Conservation (phyloP, 2,113 vertebrate genomes). For the Ophthalmolycus amberensis region DNA sequence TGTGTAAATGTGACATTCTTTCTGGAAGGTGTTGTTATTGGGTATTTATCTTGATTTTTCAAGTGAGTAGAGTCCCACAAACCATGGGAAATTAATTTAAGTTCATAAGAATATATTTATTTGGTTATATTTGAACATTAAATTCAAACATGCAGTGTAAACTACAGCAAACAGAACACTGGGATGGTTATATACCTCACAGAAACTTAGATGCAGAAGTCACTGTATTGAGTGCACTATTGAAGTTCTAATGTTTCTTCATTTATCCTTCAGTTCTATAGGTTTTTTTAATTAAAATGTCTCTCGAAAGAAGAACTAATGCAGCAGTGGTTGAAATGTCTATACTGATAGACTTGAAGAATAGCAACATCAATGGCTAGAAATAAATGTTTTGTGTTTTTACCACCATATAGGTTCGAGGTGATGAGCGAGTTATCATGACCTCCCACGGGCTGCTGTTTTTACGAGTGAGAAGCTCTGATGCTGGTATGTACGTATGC, state of each 20-base stretch:
- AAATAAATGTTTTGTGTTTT: neutral
- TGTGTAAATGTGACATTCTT: neutral
- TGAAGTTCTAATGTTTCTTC: neutral
- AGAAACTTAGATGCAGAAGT: neutral
- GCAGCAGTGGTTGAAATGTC: neutral
- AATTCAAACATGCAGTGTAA: neutral
- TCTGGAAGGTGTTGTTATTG: neutral
- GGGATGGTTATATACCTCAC: neutral
- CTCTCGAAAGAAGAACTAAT: neutral
- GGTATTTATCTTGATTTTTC: neutral
- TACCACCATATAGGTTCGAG: constrained; percentile 83
- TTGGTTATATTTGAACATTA: neutral
- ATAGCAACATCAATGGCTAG: neutral
- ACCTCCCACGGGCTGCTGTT: constrained; percentile 94
- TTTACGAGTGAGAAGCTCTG: constrained; percentile 84
- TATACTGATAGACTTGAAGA: neutral
- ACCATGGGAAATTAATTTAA: neutral
- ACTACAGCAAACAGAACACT: neutral
- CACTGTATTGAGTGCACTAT: neutral
- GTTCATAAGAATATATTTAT: neutral
- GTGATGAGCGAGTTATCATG: constrained; percentile 88
- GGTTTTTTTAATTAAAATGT: constrained; percentile 3
- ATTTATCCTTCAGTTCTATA: constrained; percentile 8
- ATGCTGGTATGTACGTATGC: constrained; percentile 93
- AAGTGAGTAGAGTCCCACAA: neutral